These are phyloP conservation scores for Tauraco erythrolophus DNA, from an alignment of 2,113 vertebrate genomes.

Conservation along the genomic window DNA sequence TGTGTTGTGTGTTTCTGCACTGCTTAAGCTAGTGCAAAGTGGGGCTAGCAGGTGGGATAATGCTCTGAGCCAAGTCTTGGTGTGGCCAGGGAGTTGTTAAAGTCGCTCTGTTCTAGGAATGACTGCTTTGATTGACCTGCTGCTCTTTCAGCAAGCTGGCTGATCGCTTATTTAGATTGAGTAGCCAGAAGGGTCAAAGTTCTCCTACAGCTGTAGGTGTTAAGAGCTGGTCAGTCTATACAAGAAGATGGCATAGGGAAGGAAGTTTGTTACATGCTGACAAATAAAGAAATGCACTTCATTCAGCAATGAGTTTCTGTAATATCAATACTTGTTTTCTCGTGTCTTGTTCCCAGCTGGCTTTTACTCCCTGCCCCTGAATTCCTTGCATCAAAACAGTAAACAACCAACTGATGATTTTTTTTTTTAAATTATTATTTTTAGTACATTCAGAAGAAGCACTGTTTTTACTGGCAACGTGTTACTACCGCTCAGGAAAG, in stretches of 20 bases:
- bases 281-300: not conserved
- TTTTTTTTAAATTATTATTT: not conserved
- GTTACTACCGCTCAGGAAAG: constrained; percentile 98
- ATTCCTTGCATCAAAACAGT: not conserved
- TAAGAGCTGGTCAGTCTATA: not conserved
- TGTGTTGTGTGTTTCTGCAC: not conserved
- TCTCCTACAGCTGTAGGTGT: not conserved
- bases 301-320: not conserved
- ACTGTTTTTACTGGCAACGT: constrained; percentile 94
- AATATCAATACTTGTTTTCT: not conserved
- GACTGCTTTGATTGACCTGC: not conserved
- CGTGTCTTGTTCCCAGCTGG: not conserved
- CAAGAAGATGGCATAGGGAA: not conserved
- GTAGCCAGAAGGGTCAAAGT: not conserved
- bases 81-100: not conserved
- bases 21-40: not conserved
- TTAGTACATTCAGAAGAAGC: constrained; percentile 92
- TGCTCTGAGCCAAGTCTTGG: not conserved
- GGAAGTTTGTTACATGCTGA: not conserved
- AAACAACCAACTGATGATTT: not conserved
- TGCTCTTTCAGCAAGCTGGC: not conserved
- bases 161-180: not conserved
- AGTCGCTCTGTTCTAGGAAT: not conserved
- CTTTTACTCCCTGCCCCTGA: not conserved
- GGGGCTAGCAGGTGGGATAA: not conserved